These are phyloP conservation scores for Drosophila kohkoa DNA, from an alignment of 1,140 invertebrate species.

Conservation along the genomic window DNA sequence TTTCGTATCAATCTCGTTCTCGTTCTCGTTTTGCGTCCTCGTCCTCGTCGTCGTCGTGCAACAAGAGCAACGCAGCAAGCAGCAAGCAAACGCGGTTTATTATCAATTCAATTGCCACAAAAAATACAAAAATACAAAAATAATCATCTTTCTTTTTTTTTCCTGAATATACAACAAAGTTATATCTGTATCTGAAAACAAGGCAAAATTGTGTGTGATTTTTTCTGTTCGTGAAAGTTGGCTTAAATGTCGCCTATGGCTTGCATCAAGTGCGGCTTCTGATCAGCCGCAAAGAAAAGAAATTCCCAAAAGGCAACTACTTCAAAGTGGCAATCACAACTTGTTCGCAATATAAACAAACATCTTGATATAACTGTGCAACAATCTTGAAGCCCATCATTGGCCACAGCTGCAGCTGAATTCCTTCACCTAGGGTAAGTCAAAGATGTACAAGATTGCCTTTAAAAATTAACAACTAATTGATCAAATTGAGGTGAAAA, in stretches of 20 bases:
- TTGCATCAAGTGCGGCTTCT: slow-evolving; percentile 7
- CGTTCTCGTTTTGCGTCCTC: neutral
- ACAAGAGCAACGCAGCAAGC: slow-evolving; percentile 15
- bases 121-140: neutral
- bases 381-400: too few relatives aligned
- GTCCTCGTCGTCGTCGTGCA: slow-evolving; percentile 12
- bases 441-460: too few relatives aligned
- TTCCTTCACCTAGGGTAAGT: too few relatives aligned
- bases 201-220: slow-evolving; percentile 40
- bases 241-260: slow-evolving; percentile 7
- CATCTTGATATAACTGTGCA: too few relatives aligned
- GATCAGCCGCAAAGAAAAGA: slow-evolving; percentile 15
- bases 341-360: too few relatives aligned
- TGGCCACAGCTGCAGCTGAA: too few relatives aligned
- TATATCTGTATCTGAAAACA: slow-evolving; percentile 1
- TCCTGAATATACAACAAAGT: neutral
- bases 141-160: slow-evolving; percentile 14
- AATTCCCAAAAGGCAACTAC: slow-evolving; percentile 1
- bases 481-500: too few relatives aligned
- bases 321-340: neutral
- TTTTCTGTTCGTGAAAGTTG: slow-evolving; percentile 45
- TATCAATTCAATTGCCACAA: neutral
- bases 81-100: neutral
- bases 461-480: too few relatives aligned
- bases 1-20: slow-evolving; percentile 1